phyloP scores from a whole-genome alignment of 2,113 vertebrate genomes.

The Cinclus cinclus region DNA sequence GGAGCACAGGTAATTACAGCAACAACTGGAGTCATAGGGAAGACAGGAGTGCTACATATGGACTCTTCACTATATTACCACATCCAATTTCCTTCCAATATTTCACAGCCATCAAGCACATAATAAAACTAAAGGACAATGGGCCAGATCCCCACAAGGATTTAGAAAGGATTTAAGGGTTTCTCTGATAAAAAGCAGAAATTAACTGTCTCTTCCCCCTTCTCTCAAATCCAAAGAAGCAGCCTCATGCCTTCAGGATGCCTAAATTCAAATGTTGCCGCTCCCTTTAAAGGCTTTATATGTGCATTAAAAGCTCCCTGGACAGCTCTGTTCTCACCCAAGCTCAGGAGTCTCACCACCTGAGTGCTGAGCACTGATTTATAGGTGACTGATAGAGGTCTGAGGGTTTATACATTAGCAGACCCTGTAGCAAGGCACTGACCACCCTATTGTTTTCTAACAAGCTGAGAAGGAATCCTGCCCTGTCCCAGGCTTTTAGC shows the following conservation, averaged over 20 bases:
- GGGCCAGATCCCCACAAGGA: background rate
- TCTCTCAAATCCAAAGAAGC: background rate
- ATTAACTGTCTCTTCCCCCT: background rate
- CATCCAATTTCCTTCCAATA: background rate
- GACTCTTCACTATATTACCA: background rate
- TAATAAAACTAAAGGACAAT: background rate
- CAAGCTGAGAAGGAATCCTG: background rate
- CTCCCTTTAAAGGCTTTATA: background rate
- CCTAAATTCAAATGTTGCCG: background rate
- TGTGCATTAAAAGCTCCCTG: accelerated
- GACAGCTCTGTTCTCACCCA: background rate
- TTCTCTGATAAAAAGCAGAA: background rate
- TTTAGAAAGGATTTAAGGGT: background rate
- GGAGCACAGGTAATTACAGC: background rate
- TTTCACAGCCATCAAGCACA: background rate
- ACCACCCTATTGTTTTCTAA: background rate
- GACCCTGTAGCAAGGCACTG: background rate
- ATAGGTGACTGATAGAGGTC: background rate
- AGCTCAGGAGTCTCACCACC: background rate
- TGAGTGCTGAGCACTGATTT: background rate
- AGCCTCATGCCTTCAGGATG: background rate
- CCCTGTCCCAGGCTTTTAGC: background rate
- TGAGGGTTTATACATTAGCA: background rate
- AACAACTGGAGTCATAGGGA: background rate
- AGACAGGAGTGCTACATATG: background rate